A percentile compares a stretch with the other conserved stretches of the same genome.
phyloP scores from a whole-genome alignment of 2,797 vertebrate species.

The Adrianichthys oophorus region DNA sequence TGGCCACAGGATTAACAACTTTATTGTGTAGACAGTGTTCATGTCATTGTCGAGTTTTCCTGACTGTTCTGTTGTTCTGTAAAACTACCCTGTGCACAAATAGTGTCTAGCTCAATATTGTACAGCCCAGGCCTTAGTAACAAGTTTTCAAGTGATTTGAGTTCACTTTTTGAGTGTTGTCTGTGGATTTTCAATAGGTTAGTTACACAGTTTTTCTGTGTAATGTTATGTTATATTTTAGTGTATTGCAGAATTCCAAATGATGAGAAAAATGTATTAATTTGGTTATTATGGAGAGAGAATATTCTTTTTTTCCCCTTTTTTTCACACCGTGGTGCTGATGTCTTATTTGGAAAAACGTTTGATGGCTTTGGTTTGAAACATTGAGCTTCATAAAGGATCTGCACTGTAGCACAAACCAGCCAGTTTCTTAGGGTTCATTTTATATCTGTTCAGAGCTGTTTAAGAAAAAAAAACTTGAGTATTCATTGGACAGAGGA shows the following conservation, averaged over 20 bases:
- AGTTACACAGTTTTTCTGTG: conserved; percentile 29
- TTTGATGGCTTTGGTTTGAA: conserved; percentile 1
- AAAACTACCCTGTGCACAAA: conserved; percentile 61
- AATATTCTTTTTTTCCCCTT: background rate
- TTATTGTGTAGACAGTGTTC: conserved; percentile 71
- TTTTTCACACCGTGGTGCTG: conserved; percentile 10
- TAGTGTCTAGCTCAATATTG: conserved; percentile 56
- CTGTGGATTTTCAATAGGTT: conserved; percentile 71
- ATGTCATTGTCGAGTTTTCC: conserved; percentile 59
- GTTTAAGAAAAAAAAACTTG: too few species aligned
- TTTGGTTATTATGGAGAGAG: conserved; percentile 17
- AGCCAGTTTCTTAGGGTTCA: background rate
- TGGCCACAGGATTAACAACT: conserved; percentile 51
- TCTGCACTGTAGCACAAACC: conserved; percentile 24
- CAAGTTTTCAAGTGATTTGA: conserved; percentile 59
- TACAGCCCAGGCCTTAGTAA: conserved; percentile 70
- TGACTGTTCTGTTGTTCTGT: conserved; percentile 60
- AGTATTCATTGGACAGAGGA: too few species aligned
- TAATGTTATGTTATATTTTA: conserved; percentile 38
- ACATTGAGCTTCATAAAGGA: conserved; percentile 18
- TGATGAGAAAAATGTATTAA: conserved; percentile 3
- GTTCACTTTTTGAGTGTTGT: conserved; percentile 48
- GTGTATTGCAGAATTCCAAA: conserved; percentile 28
- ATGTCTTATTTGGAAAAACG: conserved; percentile 34
- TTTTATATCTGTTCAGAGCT: too few species aligned